Conservation (phyloP, 2,113 vertebrate species). For the Hypanus sabinus region DNA sequence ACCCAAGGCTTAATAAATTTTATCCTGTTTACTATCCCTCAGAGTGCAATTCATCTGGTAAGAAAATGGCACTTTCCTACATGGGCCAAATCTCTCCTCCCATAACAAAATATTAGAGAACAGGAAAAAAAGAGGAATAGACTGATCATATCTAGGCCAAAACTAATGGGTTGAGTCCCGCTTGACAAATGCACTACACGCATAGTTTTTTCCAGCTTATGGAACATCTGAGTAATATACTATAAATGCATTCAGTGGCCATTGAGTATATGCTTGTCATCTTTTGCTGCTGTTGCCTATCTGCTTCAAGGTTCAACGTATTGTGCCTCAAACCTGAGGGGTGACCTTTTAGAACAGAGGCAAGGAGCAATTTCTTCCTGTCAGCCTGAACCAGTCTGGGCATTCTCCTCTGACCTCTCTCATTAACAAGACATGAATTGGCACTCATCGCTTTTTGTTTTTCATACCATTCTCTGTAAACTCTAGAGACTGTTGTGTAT, state of each 20-base stretch:
- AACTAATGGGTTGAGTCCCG: not conserved
- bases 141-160: not conserved
- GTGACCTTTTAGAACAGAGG: too few relatives aligned
- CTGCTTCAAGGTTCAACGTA: too few relatives aligned
- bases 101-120: not conserved
- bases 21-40: constrained; percentile 12
- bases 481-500: too few relatives aligned
- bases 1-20: constrained; percentile 16
- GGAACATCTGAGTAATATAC: not conserved
- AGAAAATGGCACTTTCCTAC: constrained; percentile 8
- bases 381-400: too few relatives aligned
- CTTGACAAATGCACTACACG: not conserved
- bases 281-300: too few relatives aligned
- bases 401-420: too few relatives aligned
- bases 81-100: not conserved
- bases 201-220: not conserved
- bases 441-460: too few relatives aligned
- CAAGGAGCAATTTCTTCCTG: too few relatives aligned
- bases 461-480: too few relatives aligned
- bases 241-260: too few relatives aligned
- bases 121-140: not conserved
- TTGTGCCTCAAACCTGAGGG: too few relatives aligned
- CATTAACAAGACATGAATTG: too few relatives aligned
- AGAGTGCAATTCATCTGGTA: not conserved
- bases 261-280: not conserved